Percentiles rank a stretch among this genome's conserved stretches.
These are phyloP conservation scores for Oedothorax gibbosus DNA, from an alignment of 1,140 invertebrate genomes.

Conservation along the genomic window DNA sequence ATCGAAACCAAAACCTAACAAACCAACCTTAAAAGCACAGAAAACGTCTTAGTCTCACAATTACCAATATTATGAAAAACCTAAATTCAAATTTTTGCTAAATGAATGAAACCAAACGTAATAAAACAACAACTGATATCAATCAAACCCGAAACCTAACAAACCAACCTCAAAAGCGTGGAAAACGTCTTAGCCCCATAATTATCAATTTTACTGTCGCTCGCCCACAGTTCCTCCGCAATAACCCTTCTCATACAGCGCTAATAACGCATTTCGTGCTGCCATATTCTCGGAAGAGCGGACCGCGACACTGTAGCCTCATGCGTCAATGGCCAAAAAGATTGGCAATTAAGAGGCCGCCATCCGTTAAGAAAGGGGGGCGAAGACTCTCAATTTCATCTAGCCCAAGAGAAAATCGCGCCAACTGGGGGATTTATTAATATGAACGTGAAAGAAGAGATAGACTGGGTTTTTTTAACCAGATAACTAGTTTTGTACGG, in stretches of 20 bases:
- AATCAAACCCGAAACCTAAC: neutral
- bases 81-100: too few species aligned
- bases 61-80: too few species aligned
- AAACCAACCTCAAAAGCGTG: neutral
- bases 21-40: too few species aligned
- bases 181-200: neutral
- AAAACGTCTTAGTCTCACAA: too few species aligned
- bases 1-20: too few species aligned
- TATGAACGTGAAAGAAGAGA: too few species aligned
- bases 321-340: constrained; percentile 15
- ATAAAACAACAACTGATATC: too few species aligned
- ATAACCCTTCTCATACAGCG: constrained; percentile 8
- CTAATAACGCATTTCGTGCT: constrained; percentile 4
- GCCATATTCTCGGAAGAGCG: neutral
- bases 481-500: too few species aligned
- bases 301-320: constrained; percentile 4
- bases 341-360: constrained; percentile 28
- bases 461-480: too few species aligned
- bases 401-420: constrained; percentile 29
- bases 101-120: too few species aligned
- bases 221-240: neutral
- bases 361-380: neutral
- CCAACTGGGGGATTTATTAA: neutral
- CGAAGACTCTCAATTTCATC: constrained; percentile 20
- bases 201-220: neutral